Evolutionary conservation across 2,888 invertebrate species (phyloP).

Genomic region (Orchesella flavescens): DNA sequence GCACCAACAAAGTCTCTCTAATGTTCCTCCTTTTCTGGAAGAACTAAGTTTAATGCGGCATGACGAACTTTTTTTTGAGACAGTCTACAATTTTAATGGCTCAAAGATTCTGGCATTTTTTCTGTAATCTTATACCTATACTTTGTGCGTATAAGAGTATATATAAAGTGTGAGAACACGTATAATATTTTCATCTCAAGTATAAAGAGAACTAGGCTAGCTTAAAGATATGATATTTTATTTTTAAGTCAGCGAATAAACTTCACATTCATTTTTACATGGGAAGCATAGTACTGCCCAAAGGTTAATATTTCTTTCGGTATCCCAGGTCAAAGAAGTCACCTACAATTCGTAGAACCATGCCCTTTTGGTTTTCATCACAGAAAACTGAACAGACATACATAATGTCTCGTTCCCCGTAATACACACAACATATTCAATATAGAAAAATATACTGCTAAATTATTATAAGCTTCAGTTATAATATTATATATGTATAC

Average conservation of each 20-base stretch:
- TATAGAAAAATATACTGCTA: not conserved
- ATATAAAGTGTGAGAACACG: no score
- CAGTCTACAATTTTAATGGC: slow-evolving; percentile 45
- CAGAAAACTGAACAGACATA: not conserved
- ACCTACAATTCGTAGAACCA: slow-evolving; percentile 9
- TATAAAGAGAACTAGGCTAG: no score
- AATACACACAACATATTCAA: no score
- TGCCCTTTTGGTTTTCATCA: not conserved
- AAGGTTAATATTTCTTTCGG: slow-evolving; percentile 53
- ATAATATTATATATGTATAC: not conserved
- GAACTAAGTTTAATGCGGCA: slow-evolving; percentile 49
- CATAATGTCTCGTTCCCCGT: not conserved
- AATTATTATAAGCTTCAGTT: not conserved
- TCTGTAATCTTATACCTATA: not conserved
- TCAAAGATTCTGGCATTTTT: slow-evolving; percentile 29
- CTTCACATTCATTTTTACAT: not conserved
- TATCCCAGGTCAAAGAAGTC: slow-evolving; percentile 59
- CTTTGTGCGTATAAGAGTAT: no score
- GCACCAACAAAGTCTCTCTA: not conserved
- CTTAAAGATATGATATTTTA: no score
- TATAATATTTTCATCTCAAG: no score
- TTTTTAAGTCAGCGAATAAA: not conserved
- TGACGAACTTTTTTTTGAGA: slow-evolving; percentile 43
- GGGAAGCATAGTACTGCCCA: not conserved
- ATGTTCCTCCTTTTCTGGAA: slow-evolving; percentile 32